Base-by-base conservation (phyloP, 2,888 invertebrate species). In the Hydrotaea cyrtoneurina region DNA sequence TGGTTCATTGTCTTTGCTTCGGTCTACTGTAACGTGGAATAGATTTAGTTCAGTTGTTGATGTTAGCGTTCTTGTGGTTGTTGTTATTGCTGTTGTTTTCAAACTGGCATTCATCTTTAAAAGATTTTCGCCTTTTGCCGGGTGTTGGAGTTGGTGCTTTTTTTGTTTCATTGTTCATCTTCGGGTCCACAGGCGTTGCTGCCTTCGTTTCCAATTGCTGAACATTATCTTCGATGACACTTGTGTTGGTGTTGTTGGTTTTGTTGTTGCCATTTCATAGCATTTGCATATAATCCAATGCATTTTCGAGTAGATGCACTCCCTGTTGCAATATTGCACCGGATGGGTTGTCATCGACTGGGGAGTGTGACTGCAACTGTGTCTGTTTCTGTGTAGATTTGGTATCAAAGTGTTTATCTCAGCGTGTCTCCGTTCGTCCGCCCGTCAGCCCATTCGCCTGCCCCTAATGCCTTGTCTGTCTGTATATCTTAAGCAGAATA, bases 151-250 rank as follows among this genome's bases (percentile, higher is more conserved):
- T 15, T 66, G 26, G 17, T 69, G 17, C 39, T 4, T 1, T 1
- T 17, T 11, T 8, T 17, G 53, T 11, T 53, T 53, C 19, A 53
- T 4, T n/a, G n/a, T n/a, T n/a, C 53, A 17, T 53, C 19, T 17
- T 39, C 11, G 1, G 50, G 13, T 62, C n/a, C 62, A 23, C 26
- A n/a, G 10, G 23, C n/a, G 26, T 66, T 64, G 15, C 23, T 62
- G 50, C n/a, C 31, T 72, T 31, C 19, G n/a, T 21, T 69, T 55
- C 15, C 43, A 73, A 53, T 73, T 62, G 17, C 62, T 39, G n/a
- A 55, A 15, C 66, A 79, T 79, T 79, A 66, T 64, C 66, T 66
- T 66, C 73, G 79, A 74, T 79, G 79, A 74, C 73, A 79, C 39
- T 79, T 55, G 62, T 11, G 2, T 31, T 2, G 31, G n/a, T n/a